Evolutionary conservation across 2,797 vertebrate species (phyloP), one percentile per base, ranked within the genome.

Genomic region (Phaenicophaeus curvirostris): DNA sequence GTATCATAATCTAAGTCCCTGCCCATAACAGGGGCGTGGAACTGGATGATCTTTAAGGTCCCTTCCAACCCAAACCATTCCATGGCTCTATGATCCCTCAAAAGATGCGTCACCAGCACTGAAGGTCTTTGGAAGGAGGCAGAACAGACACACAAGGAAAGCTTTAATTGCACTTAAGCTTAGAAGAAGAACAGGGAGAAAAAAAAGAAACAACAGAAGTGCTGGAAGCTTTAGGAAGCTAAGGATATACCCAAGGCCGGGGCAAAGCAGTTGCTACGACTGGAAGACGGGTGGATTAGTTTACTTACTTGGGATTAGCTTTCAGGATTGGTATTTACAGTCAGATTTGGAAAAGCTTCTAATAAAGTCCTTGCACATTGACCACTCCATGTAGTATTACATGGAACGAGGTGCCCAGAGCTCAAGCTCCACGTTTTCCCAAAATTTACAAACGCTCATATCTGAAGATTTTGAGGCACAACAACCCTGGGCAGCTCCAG

Each of bases 191-290:
- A 76, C 13, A 33, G 25, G 42, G 9, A n/a, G n/a, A 3, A 42
- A 35, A 67, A 83, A 41, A 61, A 35, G 8, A 74, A 81, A 72
- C 42, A 84, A 23, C 12, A 39, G 37, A 83, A 63, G 69, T 31
- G 28, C 50, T 68, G 87, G 77, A 92, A 95, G 50, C 69, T 81
- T 46, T 86, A 81, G 81, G 75, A 61, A 91, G 74, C 54, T 31
- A 72, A 20, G 44, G 57, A 86, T 81, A 90, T 39, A 77, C 16
- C 20, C 19, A 63, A 81, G 51, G 39, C 8, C 59, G 25, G 21
- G 76, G 42, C 74, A 84, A 77, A 84, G 31, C 73, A 74, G 21
- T 27, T 84, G 21, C 80, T 42, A 15, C 6, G 41, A 19, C 7
- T 42, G 9, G 28, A 88, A 48, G 62, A 84, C 3, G 10, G 33